Evolutionary conservation across 2,888 invertebrate genomes (phyloP).

Genomic region (Capitulum mitella): DNA sequence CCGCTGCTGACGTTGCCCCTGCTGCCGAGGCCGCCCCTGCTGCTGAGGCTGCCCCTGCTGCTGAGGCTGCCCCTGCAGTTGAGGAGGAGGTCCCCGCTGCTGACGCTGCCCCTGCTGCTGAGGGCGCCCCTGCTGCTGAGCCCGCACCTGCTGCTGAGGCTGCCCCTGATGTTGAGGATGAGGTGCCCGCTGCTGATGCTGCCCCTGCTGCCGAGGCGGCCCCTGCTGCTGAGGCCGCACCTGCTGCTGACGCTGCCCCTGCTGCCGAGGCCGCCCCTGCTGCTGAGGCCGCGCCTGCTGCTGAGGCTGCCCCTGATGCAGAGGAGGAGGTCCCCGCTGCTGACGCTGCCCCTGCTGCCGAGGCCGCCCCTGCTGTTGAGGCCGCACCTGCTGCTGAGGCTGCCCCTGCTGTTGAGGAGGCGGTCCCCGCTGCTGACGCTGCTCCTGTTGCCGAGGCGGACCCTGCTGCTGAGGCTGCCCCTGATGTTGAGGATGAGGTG

Average conservation of each 20-base stretch:
- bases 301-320: neutral
- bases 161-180: neutral
- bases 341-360: neutral
- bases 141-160: neutral
- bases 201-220: neutral
- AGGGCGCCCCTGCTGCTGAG: neutral
- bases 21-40: neutral
- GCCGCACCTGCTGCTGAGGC: neutral
- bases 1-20: neutral
- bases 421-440: neutral
- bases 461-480: neutral
- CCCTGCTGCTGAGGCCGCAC: neutral
- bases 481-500: neutral
- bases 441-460: neutral
- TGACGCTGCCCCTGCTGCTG: neutral
- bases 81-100: neutral
- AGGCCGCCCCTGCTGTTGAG: neutral
- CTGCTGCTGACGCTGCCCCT: neutral
- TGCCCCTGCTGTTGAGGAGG: neutral
- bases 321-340: neutral
- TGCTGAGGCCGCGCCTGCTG: neutral
- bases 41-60: neutral
- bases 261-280: neutral
- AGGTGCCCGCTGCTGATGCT: neutral
- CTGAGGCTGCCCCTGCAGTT: neutral